Percentiles rank a stretch among this genome's conserved stretches.
These are phyloP conservation scores for Panopea generosa DNA, from an alignment of 2,888 invertebrate genomes.

Conservation along the genomic window DNA sequence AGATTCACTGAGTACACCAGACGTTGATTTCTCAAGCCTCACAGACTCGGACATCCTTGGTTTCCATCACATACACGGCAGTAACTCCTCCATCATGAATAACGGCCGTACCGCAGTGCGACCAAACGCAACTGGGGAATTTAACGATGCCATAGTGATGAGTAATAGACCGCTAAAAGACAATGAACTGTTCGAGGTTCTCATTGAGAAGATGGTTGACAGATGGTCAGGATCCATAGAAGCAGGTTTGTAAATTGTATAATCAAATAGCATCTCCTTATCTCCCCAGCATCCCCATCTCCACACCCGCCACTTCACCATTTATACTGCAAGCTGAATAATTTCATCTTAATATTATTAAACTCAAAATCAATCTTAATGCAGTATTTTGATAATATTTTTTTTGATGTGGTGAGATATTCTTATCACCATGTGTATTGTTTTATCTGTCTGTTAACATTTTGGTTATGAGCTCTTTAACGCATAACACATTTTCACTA, in stretches of 20 bases:
- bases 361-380: too few species aligned
- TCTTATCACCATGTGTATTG: too few species aligned
- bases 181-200: constrained; percentile 96
- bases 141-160: constrained; percentile 97
- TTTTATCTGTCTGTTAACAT: too few species aligned
- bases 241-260: constrained; percentile 90
- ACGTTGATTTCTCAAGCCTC: constrained; percentile 73
- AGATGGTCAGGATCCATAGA: constrained; percentile 97
- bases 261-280: too few species aligned
- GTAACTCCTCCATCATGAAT: constrained; percentile 94
- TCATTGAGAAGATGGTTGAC: constrained; percentile 95
- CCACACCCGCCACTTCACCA: too few species aligned
- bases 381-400: too few species aligned
- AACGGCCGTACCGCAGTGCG: constrained; percentile 94
- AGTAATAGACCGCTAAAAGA: constrained; percentile 94
- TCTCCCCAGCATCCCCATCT: too few species aligned
- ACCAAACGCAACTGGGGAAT: constrained; percentile 95
- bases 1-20: constrained; percentile 78
- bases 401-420: too few species aligned
- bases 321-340: too few species aligned
- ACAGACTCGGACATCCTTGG: constrained; percentile 87
- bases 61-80: constrained; percentile 95
- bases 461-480: too few species aligned
- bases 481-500: too few species aligned
- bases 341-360: too few species aligned